Evolutionary conservation across 2,888 invertebrate genomes (phyloP).

Genomic region (Amblyteles armatorius): DNA sequence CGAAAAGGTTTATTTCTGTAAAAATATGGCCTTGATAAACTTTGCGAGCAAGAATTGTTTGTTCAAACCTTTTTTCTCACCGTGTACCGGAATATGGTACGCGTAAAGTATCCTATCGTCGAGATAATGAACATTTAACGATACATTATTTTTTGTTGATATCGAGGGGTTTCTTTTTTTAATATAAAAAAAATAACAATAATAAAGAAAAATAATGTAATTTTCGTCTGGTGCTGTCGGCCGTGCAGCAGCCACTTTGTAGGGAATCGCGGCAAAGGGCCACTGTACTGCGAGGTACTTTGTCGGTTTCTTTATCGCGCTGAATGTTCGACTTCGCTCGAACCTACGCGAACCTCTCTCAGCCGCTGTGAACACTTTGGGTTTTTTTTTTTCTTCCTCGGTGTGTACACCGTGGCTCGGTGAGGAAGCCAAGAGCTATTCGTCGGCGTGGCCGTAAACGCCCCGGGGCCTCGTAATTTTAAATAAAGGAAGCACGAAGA

Average conservation of each 20-base stretch:
- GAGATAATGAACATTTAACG: neutral
- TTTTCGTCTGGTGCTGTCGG: neutral
- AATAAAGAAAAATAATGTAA: neutral
- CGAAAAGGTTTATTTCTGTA: no score
- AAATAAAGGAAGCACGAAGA: slow-evolving; percentile 75
- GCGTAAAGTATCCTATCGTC: neutral
- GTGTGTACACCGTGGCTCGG: slow-evolving; percentile 18
- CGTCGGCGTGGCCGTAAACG: slow-evolving; percentile 68
- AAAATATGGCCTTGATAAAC: no score
- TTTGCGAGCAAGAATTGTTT: no score
- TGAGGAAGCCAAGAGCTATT: slow-evolving; percentile 22
- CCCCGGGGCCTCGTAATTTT: slow-evolving; percentile 75
- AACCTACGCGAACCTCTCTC: slow-evolving; percentile 3
- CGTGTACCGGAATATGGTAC: no score
- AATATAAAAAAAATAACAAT: neutral
- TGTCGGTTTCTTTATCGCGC: slow-evolving; percentile 34
- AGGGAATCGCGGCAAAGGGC: slow-evolving; percentile 9
- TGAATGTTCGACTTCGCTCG: slow-evolving; percentile 19
- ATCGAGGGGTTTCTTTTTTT: neutral
- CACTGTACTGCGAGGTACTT: slow-evolving; percentile 15
- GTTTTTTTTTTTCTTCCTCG: neutral
- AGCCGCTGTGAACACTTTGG: neutral
- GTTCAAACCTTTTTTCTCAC: no score
- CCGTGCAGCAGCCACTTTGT: slow-evolving; percentile 1
- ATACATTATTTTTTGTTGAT: neutral